Base-by-base conservation (phyloP, 1,140 invertebrate genomes). In the Holcopasites calliopsidis region DNA sequence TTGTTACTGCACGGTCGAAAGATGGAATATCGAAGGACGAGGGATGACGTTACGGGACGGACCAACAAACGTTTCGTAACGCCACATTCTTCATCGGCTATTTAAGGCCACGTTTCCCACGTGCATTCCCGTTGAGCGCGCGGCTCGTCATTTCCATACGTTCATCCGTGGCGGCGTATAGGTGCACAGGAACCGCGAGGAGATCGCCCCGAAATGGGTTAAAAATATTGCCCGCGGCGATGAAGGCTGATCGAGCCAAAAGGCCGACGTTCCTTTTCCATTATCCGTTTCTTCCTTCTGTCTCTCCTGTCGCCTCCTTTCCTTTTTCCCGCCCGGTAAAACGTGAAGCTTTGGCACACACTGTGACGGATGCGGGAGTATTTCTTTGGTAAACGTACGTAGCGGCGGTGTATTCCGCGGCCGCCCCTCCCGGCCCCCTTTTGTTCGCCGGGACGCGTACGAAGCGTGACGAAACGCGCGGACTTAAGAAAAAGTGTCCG, bases 381-480 rank as follows among this genome's bases (percentile, higher is more conserved):
- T 80, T 69, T 79, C 77, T 68, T 75, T 47, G 72, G 78, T 79
- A 79, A 79, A 69, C 72, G 79, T 80, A 35, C 42, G 44, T n/a
- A 13, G 44, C 44, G 44, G 16, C 44, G 44, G 55, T 28, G 44
- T 60, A 62, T 65, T 70, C 77, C 66, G 21, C 50, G 57, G 44
- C 18, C 40, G 44, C 10, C 21, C 33, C 26, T 7, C 0, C 26
- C 57, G n/a, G 6, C 13, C 38, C 38, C 70, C 40, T 47, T 81
- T 80, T 81, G 77, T 80, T 76, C 74, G 35, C 8, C 35, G 38
- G 57, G 26, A 74, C 40, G 55, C 68, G 79, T 82, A 82, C 38
- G 79, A 81, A 81, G 73, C 73, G 77, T 83, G 77, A 83, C 82
- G 74, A 83, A 84, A 84, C 79, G 79, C 60, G 28, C 26, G 52